These are phyloP conservation scores for Elachura formosa DNA, from an alignment of 2,113 vertebrate genomes.

Conservation along the genomic window DNA sequence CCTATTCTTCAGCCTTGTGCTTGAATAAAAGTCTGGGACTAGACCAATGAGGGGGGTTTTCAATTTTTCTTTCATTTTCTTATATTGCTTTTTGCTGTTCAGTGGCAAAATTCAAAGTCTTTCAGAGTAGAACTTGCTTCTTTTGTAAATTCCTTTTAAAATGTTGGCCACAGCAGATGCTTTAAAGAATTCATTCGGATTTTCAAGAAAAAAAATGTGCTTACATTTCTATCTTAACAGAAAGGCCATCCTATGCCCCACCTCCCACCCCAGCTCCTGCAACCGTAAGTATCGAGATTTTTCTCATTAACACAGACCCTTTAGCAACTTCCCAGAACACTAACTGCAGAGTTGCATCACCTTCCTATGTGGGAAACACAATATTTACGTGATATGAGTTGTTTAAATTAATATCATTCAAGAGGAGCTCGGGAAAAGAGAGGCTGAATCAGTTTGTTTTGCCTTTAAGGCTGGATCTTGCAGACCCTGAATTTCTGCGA, in stretches of 20 bases:
- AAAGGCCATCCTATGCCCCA: constrained; percentile 95
- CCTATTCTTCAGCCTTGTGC: neutral
- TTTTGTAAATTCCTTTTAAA: neutral
- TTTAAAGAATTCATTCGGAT: neutral
- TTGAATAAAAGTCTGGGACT: neutral
- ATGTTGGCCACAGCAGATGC: neutral
- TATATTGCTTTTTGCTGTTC: neutral
- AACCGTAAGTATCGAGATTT: constrained; percentile 88
- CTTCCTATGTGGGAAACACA: neutral
- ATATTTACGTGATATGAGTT: neutral
- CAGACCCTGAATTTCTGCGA: neutral
- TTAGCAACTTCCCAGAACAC: neutral
- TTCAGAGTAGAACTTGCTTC: neutral
- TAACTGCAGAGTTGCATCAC: neutral
- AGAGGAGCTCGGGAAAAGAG: neutral
- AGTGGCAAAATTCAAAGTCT: neutral
- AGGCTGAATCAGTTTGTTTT: neutral
- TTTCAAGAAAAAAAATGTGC: constrained; percentile 57
- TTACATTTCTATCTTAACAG: constrained; percentile 78
- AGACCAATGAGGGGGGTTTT: neutral
- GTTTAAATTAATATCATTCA: neutral
- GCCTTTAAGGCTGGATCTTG: neutral
- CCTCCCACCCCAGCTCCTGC: constrained; percentile 95
- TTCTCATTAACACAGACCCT: constrained; percentile 68
- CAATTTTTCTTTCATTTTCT: neutral